A percentile compares a stretch with the other conserved stretches of the same genome.
These are phyloP conservation scores for Podabrus alpinus DNA, from an alignment of 2,888 invertebrate species.

Conservation along the genomic window DNA sequence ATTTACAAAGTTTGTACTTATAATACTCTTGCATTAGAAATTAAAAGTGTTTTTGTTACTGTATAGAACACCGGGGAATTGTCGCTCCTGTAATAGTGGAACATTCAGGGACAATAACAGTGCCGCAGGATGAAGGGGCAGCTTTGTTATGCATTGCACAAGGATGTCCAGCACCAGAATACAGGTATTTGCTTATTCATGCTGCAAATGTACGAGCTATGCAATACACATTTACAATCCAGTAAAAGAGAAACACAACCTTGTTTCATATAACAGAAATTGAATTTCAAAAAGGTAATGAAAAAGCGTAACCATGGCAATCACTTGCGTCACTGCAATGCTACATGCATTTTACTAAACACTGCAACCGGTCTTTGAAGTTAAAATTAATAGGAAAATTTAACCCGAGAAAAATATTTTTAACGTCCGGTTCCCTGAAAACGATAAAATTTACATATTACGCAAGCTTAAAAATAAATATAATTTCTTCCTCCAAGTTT, in stretches of 20 bases:
- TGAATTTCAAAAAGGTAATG: constrained; percentile 27
- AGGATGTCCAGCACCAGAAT: constrained; percentile 78
- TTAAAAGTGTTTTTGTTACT: constrained; percentile 35
- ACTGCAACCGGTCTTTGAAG: constrained; percentile 26
- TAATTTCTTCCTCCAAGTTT: not conserved
- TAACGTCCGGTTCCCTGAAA: constrained; percentile 6
- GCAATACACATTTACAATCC: constrained; percentile 18
- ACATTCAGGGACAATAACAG: constrained; percentile 70
- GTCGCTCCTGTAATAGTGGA: constrained; percentile 74
- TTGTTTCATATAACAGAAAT: constrained; percentile 15
- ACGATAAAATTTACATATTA: not conserved
- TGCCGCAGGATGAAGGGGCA: constrained; percentile 74
- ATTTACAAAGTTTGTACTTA: not conserved
- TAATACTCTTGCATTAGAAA: constrained; percentile 6
- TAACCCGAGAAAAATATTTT: not conserved
- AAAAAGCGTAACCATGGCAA: constrained; percentile 26
- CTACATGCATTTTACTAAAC: constrained; percentile 17
- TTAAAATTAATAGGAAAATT: constrained; percentile 21
- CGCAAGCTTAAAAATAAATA: not conserved
- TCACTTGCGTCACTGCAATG: constrained; percentile 20
- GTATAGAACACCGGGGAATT: constrained; percentile 73
- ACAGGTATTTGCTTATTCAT: constrained; percentile 61
- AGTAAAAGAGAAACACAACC: constrained; percentile 15
- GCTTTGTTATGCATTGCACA: constrained; percentile 79
- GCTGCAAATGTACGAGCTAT: constrained; percentile 16